Evolutionary conservation across 2,888 invertebrate genomes (phyloP), one percentile per base, ranked within the genome.

Genomic region (Microctonus hyperodae): DNA sequence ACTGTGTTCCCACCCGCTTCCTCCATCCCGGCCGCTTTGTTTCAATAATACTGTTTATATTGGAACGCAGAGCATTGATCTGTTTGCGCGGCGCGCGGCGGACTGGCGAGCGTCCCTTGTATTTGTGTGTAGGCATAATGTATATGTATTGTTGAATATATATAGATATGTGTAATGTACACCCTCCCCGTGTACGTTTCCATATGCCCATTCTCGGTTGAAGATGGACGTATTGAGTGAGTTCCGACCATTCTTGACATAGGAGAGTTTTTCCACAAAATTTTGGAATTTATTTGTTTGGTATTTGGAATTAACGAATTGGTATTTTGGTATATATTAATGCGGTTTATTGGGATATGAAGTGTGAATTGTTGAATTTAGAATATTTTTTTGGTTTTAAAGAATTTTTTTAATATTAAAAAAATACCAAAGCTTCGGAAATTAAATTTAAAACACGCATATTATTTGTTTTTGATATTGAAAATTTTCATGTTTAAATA

Each of bases 11-110:
- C 40, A 22, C 44, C 55, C 58, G 75, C 76, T 76, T 44, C 74
- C 74, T 73, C 75, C 75, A 74, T 72, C 74, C 75, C 78, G 75
- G 67, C 79, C 80, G 82, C 82, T 83, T 83, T 83, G 83, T 83
- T 83, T 83, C 83, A 83, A 83, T 83, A 83, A 83, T 83, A 82
- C 83, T 82, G 82, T 82, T 83, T 83, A 83, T 83, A 83, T 83
- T 83, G 82, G 82, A 82, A 81, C 81, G 81, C 78, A 79, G 78
- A 83, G 82, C 83, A 83, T 83, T 83, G 83, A 83, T 83, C 83
- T 83, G 83, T 83, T 83, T 82, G 83, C 81, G 79, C 79, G 81
- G 78, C 16, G 44, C 44, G 75, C 71, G 72, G 78, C 79, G 81
- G 75, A 78, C 67, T 65, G 68, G 64, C 66, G 50, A 51, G 59